Conservation (phyloP, 2,797 vertebrate species). For the Semaprochilodus insignis region DNA sequence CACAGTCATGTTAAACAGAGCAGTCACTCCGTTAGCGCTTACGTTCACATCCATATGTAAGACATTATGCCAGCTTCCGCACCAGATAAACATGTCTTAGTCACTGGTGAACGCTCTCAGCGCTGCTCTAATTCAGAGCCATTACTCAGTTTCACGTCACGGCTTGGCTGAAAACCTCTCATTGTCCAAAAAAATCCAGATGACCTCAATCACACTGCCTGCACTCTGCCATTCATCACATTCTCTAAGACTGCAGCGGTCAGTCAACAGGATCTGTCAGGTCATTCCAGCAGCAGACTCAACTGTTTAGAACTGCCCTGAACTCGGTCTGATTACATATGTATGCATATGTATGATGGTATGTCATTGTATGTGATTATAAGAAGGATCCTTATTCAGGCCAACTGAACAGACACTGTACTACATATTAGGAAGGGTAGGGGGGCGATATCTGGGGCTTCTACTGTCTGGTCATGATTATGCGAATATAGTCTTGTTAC, state of each 20-base stretch:
- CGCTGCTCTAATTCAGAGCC: slow-evolving; percentile 29
- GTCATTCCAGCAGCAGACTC: no score
- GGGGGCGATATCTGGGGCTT: no score
- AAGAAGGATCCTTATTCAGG: no score
- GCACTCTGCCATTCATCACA: neutral
- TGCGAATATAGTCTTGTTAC: no score
- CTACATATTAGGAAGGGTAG: no score
- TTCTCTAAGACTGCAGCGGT: neutral
- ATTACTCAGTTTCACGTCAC: slow-evolving; percentile 21
- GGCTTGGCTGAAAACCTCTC: neutral
- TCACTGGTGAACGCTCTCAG: slow-evolving; percentile 19
- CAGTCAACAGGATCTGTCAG: neutral
- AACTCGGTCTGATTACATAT: no score
- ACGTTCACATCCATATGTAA: neutral
- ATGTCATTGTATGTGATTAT: no score
- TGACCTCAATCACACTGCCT: neutral
- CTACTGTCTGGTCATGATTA: no score
- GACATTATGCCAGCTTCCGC: neutral
- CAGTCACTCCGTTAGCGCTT: neutral
- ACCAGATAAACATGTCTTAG: neutral
- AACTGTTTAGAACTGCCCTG: no score
- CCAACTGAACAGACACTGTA: no score
- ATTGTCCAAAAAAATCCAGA: neutral
- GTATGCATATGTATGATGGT: no score
- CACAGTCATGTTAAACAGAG: neutral